phyloP scores from a whole-genome alignment of 2,888 invertebrate species.

The Nymphalis urticae region DNA sequence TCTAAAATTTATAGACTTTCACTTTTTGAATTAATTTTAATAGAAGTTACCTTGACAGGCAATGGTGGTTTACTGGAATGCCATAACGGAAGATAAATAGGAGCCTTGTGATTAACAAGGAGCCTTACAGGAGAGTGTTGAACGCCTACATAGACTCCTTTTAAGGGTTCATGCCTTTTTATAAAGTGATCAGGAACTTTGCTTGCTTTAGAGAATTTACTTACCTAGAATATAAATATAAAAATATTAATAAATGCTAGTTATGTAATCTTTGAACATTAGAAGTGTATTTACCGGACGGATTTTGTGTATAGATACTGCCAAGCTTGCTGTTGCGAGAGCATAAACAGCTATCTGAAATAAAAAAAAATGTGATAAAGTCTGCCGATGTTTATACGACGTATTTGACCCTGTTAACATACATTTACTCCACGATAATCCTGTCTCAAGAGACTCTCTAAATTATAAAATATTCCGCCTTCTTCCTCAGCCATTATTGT shows the following conservation, averaged over 20 bases:
- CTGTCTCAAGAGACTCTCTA: constrained; percentile 64
- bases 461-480: constrained; percentile 58
- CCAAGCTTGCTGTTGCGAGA: constrained; percentile 79
- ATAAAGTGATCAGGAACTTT: constrained; percentile 83
- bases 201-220: constrained; percentile 82
- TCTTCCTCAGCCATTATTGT: constrained; percentile 64
- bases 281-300: constrained; percentile 78
- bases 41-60: constrained; percentile 71
- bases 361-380: constrained; percentile 41
- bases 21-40: background rate
- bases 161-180: constrained; percentile 72
- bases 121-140: constrained; percentile 77
- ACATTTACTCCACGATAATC: constrained; percentile 77
- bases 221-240: constrained; percentile 69
- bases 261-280: constrained; percentile 61
- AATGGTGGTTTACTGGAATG: constrained; percentile 75
- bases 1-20: background rate
- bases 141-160: constrained; percentile 75
- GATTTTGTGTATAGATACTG: constrained; percentile 80
- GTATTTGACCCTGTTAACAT: constrained; percentile 44
- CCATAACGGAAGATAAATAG: constrained; percentile 79
- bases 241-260: constrained; percentile 42
- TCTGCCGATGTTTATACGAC: constrained; percentile 21
- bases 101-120: constrained; percentile 80
- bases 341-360: constrained; percentile 83